Conservation (phyloP, 2,797 vertebrate genomes). For the Sphenodon punctatus region DNA sequence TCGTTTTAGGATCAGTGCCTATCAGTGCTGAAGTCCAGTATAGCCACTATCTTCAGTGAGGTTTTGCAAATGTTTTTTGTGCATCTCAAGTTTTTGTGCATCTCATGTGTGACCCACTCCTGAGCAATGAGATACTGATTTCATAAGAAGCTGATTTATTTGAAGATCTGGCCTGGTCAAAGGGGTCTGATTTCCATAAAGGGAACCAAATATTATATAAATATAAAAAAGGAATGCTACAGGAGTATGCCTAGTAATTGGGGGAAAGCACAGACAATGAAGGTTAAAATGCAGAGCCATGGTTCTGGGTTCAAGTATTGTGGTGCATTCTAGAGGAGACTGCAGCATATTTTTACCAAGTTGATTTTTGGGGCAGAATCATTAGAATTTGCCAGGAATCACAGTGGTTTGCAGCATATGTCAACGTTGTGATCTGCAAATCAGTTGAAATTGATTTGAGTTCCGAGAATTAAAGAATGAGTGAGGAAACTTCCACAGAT, state of each 20-base stretch:
- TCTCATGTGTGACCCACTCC: no score
- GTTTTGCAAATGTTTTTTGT: no score
- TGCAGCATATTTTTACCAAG: not conserved
- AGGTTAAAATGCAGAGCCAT: not conserved
- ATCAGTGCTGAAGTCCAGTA: no score
- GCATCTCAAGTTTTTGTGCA: no score
- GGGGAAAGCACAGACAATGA: not conserved
- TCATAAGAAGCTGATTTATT: not conserved
- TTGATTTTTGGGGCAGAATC: not conserved
- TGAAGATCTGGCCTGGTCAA: not conserved
- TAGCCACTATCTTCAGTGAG: no score
- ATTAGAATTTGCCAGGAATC: not conserved
- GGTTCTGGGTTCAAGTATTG: not conserved
- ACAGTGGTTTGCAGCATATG: not conserved
- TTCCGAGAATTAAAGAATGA: not conserved
- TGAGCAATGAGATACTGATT: no score
- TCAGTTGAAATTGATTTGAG: not conserved
- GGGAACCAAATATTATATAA: not conserved
- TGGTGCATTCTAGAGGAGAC: not conserved
- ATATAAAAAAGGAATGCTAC: not conserved
- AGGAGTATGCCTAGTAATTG: not conserved
- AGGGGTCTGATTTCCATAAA: not conserved
- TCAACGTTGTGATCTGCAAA: not conserved
- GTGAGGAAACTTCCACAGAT: not conserved
- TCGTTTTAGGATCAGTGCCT: no score